A percentile compares a stretch with the other conserved stretches of the same genome.
Conservation (phyloP, 2,888 invertebrate species). For the Mycalesis mineus region DNA sequence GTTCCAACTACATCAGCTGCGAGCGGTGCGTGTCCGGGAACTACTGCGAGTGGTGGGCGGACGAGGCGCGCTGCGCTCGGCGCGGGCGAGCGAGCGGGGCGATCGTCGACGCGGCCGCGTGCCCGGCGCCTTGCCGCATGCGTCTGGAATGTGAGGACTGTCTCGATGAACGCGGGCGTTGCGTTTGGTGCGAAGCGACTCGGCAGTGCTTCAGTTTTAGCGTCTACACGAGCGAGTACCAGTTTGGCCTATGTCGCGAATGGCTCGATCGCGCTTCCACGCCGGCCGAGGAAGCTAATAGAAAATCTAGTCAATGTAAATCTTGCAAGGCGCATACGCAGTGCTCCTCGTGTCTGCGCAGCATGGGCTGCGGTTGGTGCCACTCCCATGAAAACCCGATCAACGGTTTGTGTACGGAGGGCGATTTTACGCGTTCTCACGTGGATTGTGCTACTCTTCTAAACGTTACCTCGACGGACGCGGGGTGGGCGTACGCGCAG, state of each 20-base stretch:
- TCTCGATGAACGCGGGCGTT: constrained; percentile 89
- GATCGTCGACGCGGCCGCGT: constrained; percentile 79
- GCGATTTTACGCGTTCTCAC: constrained; percentile 90
- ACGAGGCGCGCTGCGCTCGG: constrained; percentile 90
- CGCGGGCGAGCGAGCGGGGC: constrained; percentile 86
- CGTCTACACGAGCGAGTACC: constrained; percentile 96
- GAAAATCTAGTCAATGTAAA: constrained; percentile 84
- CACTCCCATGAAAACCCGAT: constrained; percentile 92
- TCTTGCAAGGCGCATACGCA: constrained; percentile 86
- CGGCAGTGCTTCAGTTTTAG: constrained; percentile 95
- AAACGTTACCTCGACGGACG: constrained; percentile 80
- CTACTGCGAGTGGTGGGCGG: constrained; percentile 95
- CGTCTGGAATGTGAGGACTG: constrained; percentile 89
- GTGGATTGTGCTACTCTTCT: constrained; percentile 83
- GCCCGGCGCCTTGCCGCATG: constrained; percentile 89
- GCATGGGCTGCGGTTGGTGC: constrained; percentile 96
- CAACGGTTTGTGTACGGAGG: constrained; percentile 89
- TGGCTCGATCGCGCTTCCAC: constrained; percentile 91
- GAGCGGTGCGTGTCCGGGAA: constrained; percentile 87
- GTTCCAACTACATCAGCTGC: constrained; percentile 93
- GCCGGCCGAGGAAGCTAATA: constrained; percentile 48
- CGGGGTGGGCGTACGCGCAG: constrained; percentile 93
- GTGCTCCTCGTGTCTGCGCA: constrained; percentile 87
- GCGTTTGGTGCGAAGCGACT: constrained; percentile 97
- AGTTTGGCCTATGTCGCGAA: constrained; percentile 94